Base-by-base conservation (phyloP, 2,888 invertebrate species). In the Chrysolina oricalcia region DNA sequence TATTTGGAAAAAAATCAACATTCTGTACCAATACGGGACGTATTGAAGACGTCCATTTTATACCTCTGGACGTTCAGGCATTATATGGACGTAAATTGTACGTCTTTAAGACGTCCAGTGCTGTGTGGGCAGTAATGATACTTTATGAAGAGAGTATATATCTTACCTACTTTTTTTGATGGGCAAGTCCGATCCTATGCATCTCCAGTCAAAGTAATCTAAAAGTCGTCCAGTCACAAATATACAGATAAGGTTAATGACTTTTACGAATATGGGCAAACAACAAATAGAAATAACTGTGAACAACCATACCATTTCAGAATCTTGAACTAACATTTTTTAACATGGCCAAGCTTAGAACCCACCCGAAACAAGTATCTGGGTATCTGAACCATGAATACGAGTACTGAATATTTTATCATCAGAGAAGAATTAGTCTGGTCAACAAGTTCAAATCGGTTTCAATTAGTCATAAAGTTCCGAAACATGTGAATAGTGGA, bases 211-310 rank as follows among this genome's bases (percentile, higher is more conserved):
- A 46, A n/a, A 15, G 46, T 15, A 46, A 46, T 46, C 46, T 19
- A 19, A 19, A 50, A 17, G 50, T 19, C 8, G 50, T n/a, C 27
- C 27, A 13, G 19, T 17, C 19, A 10, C 17, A 59, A 11, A 27
- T 5, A 59, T n/a, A n/a, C 15, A n/a, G 27, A 27, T 21, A 11
- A n/a, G 59, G 59, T 35, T 59, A n/a, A 59, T 59, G 59, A 35
- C 59, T 59, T 59, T n/a, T 59, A 59, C 59, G 13, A 27, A 59
- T 59, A 59, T 59, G 59, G 59, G 0, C 59, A 59, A 27, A n/a
- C 59, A 59, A 59, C 27, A 27, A n/a, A 59, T n/a, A 27, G 27
- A n/a, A 27, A 59, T 59, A 59, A 59, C 59, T n/a, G 50, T 19
- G 19, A 59, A 13, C 59, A 59, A 59, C 27, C 27, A 11, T 23